Base-by-base conservation (phyloP, 2,797 vertebrate genomes). In the Columba guinea region DNA sequence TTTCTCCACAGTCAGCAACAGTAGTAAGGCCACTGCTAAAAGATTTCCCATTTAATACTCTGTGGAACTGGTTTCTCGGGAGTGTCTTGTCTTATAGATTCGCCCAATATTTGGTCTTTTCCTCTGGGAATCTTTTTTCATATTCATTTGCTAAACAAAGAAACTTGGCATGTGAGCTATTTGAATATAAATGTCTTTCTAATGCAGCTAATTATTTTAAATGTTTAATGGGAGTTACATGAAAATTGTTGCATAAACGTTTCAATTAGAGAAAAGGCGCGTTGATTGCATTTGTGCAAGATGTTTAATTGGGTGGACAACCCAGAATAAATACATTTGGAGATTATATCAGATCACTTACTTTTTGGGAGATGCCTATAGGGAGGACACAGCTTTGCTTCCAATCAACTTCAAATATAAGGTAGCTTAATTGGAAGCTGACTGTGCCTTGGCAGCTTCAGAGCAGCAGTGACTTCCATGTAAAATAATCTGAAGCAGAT, bases 401-500 rank as follows among this genome's bases (percentile, higher is more conserved):
- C 83, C 60, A 85, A 22, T 93, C 73, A 80, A 4, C 81, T 95
- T 94, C 68, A 83, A 69, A 93, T 67, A 90, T 95, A 76, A 86
- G 63, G 80, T 83, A 80, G 70, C 77, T 96, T 96, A 97, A 95
- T 67, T 94, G 93, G 86, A 96, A 90, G 37, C 83, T 91, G 63
- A 65, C 76, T 93, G 32, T 94, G 93, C 70, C 91, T 91, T 94
- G 91, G 90, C 93, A 96, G 84, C 74, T 96, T 90, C 41, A 4
- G 70, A 96, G 74, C 87, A 93, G 94, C 94, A 96, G 87, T 85
- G 79, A 37, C 91, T 96, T 94, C 93, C 92, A 69, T 96, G 83
- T 75, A 79, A 88, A 94, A 94, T 95, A 94, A 96, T 96, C 94
- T 87, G 93, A 93, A 91, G 64, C 90, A 95, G 91, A 95, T 96